Percentiles rank a stretch among this genome's conserved stretches.
Evolutionary conservation across 2,797 vertebrate genomes (phyloP).

Genomic region (Chelon labrosus): DNA sequence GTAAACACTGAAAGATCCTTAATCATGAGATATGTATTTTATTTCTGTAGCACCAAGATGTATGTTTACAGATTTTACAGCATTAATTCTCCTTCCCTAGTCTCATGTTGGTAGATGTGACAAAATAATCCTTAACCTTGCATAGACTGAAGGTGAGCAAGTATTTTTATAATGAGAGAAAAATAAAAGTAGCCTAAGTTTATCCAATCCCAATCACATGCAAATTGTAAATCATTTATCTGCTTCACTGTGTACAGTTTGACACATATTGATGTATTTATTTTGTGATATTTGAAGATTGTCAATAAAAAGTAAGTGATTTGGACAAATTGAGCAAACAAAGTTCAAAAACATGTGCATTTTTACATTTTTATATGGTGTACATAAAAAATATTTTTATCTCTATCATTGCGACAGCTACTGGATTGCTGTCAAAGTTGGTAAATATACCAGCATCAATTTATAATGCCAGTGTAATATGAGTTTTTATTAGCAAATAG

Average conservation of each 20-base stretch:
- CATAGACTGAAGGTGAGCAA: slow-evolving; percentile 13
- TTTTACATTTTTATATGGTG: not conserved
- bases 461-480: too few species aligned
- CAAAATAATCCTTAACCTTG: not conserved
- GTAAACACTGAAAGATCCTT: not conserved
- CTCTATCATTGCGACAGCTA: too few species aligned
- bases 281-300: slow-evolving; percentile 52
- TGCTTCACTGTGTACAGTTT: slow-evolving; percentile 68
- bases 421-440: too few species aligned
- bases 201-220: slow-evolving; percentile 19
- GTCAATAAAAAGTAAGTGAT: slow-evolving; percentile 64
- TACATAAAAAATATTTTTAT: too few species aligned
- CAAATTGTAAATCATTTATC: slow-evolving; percentile 20
- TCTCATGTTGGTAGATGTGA: not conserved
- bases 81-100: slow-evolving; percentile 5
- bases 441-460: too few species aligned
- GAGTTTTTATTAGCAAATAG: too few species aligned
- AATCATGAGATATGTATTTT: slow-evolving; percentile 4
- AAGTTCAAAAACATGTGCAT: not conserved
- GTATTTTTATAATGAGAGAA: slow-evolving; percentile 20
- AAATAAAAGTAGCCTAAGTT: slow-evolving; percentile 5
- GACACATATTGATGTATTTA: slow-evolving; percentile 50
- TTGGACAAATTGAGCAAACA: slow-evolving; percentile 20
- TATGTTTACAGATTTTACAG: slow-evolving; percentile 37
- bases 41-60: slow-evolving; percentile 28